phyloP scores from a whole-genome alignment of 2,888 invertebrate genomes.

The Bembecia ichneumoniformis region DNA sequence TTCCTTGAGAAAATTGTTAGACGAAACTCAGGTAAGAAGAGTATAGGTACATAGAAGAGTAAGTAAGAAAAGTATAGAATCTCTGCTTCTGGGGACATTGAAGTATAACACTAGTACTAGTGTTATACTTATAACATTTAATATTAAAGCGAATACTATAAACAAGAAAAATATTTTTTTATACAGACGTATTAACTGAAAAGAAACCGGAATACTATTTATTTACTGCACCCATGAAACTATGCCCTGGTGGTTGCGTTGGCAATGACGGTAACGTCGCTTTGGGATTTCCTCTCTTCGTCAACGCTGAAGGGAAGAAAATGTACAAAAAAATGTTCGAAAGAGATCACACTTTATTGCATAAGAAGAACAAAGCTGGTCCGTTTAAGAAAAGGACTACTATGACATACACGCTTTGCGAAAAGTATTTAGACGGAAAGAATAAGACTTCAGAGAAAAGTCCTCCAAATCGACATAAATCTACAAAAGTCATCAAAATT shows the following conservation, averaged over 20 bases:
- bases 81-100: too few relatives aligned
- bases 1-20: constrained; percentile 27
- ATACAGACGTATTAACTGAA: too few relatives aligned
- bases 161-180: too few relatives aligned
- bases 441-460: neutral
- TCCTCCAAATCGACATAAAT: neutral
- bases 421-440: neutral
- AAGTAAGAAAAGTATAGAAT: too few relatives aligned
- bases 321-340: constrained; percentile 23
- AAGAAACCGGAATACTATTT: too few relatives aligned
- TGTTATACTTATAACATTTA: too few relatives aligned
- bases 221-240: constrained; percentile 52
- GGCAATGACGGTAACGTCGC: constrained; percentile 18
- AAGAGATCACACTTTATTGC: constrained; percentile 22
- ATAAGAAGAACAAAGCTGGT: constrained; percentile 14
- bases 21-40: constrained; percentile 33
- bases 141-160: too few relatives aligned
- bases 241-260: constrained; percentile 37
- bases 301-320: constrained; percentile 28
- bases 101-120: too few relatives aligned
- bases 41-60: too few relatives aligned
- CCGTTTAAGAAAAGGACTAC: constrained; percentile 29
- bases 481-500: too few relatives aligned
- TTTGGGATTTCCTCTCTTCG: constrained; percentile 40
- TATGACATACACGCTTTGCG: constrained; percentile 12